phyloP scores from a whole-genome alignment of 2,888 invertebrate genomes.

The Cecidostiba fungosa region DNA sequence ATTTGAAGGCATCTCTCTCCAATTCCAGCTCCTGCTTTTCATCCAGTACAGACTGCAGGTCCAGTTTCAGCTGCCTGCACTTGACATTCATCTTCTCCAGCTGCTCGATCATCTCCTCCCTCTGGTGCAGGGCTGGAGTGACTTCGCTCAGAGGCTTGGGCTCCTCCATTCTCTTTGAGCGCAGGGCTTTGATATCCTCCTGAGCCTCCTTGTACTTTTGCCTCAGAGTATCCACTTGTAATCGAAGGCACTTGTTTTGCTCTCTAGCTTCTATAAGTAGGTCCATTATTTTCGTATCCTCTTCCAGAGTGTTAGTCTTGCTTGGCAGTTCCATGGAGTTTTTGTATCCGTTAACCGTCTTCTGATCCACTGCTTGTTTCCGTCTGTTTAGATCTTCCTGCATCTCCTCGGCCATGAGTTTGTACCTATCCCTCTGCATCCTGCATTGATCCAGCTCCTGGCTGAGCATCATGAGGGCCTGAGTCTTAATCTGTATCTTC shows the following conservation, averaged over 20 bases:
- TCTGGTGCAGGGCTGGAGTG: conserved; percentile 83
- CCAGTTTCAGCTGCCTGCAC: conserved; percentile 88
- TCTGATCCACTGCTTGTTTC: conserved; percentile 73
- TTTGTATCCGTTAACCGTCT: conserved; percentile 66
- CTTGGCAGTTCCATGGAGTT: neutral
- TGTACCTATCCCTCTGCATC: conserved; percentile 90
- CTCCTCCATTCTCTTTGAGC: conserved; percentile 79
- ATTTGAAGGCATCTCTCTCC: conserved; percentile 91
- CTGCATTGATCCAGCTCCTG: conserved; percentile 90
- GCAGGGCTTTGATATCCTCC: conserved; percentile 86
- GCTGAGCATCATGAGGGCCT: conserved; percentile 89
- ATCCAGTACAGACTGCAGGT: conserved; percentile 89
- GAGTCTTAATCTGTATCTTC: conserved; percentile 90
- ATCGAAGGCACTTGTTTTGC: conserved; percentile 82
- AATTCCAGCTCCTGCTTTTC: conserved; percentile 92
- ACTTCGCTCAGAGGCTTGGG: conserved; percentile 68
- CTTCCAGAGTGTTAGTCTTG: conserved; percentile 62
- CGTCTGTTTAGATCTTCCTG: conserved; percentile 82
- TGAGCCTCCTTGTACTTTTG: conserved; percentile 87
- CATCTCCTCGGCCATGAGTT: conserved; percentile 89
- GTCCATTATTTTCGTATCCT: conserved; percentile 70
- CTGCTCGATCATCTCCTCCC: conserved; percentile 86
- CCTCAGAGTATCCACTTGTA: conserved; percentile 86
- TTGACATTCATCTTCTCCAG: conserved; percentile 85
- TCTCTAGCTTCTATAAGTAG: conserved; percentile 80